phyloP scores from a whole-genome alignment of 2,113 vertebrate species.

The Cyprinodon tularosa region DNA sequence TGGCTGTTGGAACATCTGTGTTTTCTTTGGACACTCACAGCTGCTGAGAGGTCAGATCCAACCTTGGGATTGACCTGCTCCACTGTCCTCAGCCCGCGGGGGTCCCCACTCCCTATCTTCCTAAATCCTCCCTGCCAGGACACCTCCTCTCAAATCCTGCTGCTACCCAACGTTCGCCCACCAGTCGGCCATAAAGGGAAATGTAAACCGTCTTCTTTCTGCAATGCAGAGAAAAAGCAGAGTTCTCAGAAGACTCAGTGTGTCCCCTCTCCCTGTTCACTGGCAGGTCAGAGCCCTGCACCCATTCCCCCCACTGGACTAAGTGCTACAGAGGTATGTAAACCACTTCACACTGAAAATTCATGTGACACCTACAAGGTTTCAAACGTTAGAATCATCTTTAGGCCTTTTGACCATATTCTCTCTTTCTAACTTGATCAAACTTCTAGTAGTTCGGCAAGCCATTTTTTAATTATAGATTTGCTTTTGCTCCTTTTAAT shows the following conservation, averaged over 20 bases:
- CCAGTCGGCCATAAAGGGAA: slow-evolving; percentile 45
- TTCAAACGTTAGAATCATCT: background rate
- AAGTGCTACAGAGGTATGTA: slow-evolving; percentile 30
- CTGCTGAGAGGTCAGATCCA: slow-evolving; percentile 60
- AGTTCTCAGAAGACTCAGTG: slow-evolving; percentile 32
- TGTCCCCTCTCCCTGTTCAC: slow-evolving; percentile 10
- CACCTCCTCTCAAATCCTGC: slow-evolving; percentile 57
- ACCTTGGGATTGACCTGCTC: slow-evolving; percentile 49
- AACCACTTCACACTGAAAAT: background rate
- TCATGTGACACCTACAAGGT: background rate
- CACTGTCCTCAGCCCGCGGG: slow-evolving; percentile 63
- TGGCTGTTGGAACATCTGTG: slow-evolving; percentile 76
- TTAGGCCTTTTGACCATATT: background rate
- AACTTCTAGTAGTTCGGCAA: background rate
- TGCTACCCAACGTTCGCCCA: slow-evolving; percentile 47
- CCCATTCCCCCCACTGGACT: slow-evolving; percentile 3
- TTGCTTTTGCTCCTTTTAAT: background rate
- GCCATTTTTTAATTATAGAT: background rate
- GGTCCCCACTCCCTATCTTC: slow-evolving; percentile 60
- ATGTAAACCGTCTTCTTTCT: slow-evolving; percentile 39
- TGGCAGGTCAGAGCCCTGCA: slow-evolving; percentile 19
- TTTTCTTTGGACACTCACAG: slow-evolving; percentile 66
- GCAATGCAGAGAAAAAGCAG: slow-evolving; percentile 38
- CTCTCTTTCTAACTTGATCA: background rate
- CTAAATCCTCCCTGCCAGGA: slow-evolving; percentile 47